These are phyloP conservation scores for Strigamia maritima DNA, from an alignment of 2,888 invertebrate genomes.

Conservation along the genomic window DNA sequence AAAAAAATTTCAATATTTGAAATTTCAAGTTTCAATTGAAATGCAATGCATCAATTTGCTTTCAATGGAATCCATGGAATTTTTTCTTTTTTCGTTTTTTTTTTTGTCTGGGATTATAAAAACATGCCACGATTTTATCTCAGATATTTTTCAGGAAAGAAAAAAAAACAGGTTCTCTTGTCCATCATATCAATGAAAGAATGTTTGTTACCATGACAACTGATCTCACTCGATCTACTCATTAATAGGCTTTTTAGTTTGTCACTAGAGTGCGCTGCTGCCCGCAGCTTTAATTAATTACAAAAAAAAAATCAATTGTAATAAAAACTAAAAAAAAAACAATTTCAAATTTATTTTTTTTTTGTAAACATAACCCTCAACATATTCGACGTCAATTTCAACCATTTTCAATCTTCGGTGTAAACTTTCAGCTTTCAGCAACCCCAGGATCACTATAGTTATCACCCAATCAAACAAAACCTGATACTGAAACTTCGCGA, in stretches of 20 bases:
- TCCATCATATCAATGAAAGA: no score
- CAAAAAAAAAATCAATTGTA: neutral
- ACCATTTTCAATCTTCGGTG: no score
- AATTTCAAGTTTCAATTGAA: neutral
- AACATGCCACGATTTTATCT: no score
- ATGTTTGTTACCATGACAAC: neutral
- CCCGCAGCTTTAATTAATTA: neutral
- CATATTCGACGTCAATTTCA: no score
- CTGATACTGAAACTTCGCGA: neutral
- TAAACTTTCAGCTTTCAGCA: no score
- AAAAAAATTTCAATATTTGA: neutral
- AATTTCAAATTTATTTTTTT: no score
- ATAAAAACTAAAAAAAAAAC: neutral
- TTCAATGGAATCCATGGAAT: neutral
- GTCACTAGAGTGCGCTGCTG: neutral
- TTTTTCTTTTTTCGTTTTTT: neutral
- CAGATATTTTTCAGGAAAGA: no score
- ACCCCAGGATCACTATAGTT: neutral
- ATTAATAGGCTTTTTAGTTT: neutral
- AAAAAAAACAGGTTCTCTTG: no score
- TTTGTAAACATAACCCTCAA: no score
- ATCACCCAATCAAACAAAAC: neutral
- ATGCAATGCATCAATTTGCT: neutral
- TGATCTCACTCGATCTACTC: neutral
- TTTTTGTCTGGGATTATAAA: neutral